Evolutionary conservation across 2,797 vertebrate genomes (phyloP), one percentile per base, ranked within the genome.

Genomic region (Limosa lapponica): DNA sequence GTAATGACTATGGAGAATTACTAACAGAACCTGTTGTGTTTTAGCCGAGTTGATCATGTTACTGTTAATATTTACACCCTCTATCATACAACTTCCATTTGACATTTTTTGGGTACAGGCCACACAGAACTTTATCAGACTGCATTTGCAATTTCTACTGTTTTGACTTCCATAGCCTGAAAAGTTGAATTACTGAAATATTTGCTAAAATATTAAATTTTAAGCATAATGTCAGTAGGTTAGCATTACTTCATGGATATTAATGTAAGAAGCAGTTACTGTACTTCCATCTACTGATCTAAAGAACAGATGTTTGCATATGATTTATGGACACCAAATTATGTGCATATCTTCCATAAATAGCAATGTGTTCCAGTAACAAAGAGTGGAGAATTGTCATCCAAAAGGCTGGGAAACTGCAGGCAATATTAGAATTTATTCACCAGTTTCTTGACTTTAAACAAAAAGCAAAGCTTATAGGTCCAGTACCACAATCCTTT

Each of bases 251-350:
- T 97, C 74, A 83, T 67, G 43, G 78, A 78, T 62, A 82, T 80
- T 97, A 91, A 97, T 93, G 82, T 79, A 82, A 95, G 97, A 98
- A 97, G 69, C 96, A 97, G 92, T 97, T 97, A 93, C 89, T 66
- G 79, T 91, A 86, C 82, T 86, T 67, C 70, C 67, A 41, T 83
- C 81, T 89, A 95, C 73, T 96, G 97, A 98, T 95, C 91, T 97
- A 97, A 94, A 94, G 93, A 98, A 95, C 97, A 98, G 97, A 97
- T 98, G 98, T 72, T 96, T 87, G 19, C 57, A 49, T 91, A 85
- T 82, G 86, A 97, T 94, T 97, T 97, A 95, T 93, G 87, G 88
- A 94, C 82, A 94, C 59, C 70, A 65, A 96, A 97, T 96, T 90
- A 95, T 61, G 66, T 82, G 58, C 70, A 66, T 94, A 90, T 94